Conservation (phyloP, 2,797 vertebrate genomes). For the Petrocephalus schoutedeni region DNA sequence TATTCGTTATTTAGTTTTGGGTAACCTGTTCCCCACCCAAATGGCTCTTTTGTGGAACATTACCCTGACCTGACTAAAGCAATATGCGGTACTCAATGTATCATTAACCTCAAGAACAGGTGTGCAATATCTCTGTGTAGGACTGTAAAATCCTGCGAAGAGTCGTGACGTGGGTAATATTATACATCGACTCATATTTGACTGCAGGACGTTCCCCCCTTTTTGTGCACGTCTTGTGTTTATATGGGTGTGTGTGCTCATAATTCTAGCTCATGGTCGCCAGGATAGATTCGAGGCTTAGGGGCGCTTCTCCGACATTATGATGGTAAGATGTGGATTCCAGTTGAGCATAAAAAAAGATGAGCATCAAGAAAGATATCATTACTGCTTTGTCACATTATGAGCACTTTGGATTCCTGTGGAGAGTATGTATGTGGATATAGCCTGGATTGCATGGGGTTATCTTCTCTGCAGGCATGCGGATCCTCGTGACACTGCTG, state of each 20-base stretch:
- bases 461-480: constrained; percentile 74
- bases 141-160: background rate
- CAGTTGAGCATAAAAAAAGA: background rate
- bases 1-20: constrained; percentile 46
- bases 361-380: background rate
- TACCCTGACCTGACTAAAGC: constrained; percentile 42
- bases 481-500: constrained; percentile 82
- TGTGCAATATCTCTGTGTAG: background rate
- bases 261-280: background rate
- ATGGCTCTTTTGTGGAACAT: constrained; percentile 32
- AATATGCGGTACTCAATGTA: constrained; percentile 9
- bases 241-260: constrained; percentile 13
- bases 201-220: background rate
- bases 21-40: constrained; percentile 30
- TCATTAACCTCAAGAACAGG: background rate
- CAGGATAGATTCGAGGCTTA: background rate
- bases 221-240: constrained; percentile 9
- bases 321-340: background rate
- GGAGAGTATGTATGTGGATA: background rate
- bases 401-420: background rate
- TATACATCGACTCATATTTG: background rate
- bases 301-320: background rate
- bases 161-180: background rate
- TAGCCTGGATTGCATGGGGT: background rate
- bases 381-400: background rate